Evolutionary conservation across 2,888 invertebrate species (phyloP).

Genomic region (Yponomeuta malinellus): DNA sequence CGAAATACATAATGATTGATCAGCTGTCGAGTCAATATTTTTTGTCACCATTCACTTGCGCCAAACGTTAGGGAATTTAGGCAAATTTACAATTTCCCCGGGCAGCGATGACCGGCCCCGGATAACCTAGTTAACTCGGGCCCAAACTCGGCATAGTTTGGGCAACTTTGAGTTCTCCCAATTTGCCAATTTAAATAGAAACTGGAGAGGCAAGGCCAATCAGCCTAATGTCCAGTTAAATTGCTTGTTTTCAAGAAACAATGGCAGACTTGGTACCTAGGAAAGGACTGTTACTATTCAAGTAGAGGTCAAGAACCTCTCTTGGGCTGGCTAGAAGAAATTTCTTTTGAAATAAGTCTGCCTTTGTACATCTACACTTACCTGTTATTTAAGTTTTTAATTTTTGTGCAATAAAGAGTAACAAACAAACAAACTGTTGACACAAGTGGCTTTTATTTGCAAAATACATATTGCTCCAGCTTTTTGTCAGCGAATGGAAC

Average conservation of each 20-base stretch:
- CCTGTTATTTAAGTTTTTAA: too few relatives aligned
- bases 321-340: too few relatives aligned
- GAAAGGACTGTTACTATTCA: neutral
- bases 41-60: neutral
- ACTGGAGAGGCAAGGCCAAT: neutral
- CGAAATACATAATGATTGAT: too few relatives aligned
- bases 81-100: conserved; percentile 29
- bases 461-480: neutral
- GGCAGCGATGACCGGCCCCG: conserved; percentile 26
- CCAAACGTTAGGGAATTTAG: conserved; percentile 15
- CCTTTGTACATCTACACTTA: too few relatives aligned
- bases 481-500: conserved; percentile 1
- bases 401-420: too few relatives aligned
- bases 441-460: neutral
- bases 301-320: too few relatives aligned
- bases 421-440: neutral
- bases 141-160: neutral
- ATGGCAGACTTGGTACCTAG: neutral
- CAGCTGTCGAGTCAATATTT: too few relatives aligned
- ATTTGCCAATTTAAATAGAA: neutral
- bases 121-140: conserved; percentile 21
- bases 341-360: too few relatives aligned
- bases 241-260: neutral
- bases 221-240: neutral
- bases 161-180: neutral